These are phyloP conservation scores for Eubasilissa splendida DNA, from an alignment of 2,888 invertebrate genomes.

Conservation along the genomic window DNA sequence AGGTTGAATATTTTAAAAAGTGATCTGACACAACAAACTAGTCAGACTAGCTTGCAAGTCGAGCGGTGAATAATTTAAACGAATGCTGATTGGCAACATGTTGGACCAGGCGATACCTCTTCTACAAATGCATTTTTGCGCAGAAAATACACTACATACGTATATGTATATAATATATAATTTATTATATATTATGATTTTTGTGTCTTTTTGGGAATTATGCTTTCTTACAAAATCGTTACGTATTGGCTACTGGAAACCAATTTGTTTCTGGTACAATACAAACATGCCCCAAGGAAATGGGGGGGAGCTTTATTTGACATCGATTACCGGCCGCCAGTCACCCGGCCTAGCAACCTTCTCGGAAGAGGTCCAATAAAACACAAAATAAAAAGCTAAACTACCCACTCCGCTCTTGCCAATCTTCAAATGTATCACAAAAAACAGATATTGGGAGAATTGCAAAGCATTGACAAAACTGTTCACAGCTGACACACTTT, in stretches of 20 bases:
- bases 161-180: background rate
- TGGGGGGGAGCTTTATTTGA: conserved; percentile 41
- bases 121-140: too few species aligned
- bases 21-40: too few species aligned
- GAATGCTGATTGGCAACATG: too few species aligned
- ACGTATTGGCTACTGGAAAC: background rate
- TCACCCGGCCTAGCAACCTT: conserved; percentile 8
- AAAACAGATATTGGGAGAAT: too few species aligned
- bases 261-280: conserved; percentile 7
- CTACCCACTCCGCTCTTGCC: conserved; percentile 20
- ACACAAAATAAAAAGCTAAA: conserved; percentile 6
- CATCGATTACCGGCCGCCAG: conserved; percentile 44
- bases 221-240: background rate
- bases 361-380: conserved; percentile 18
- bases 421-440: background rate
- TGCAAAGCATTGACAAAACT: too few species aligned
- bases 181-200: too few species aligned
- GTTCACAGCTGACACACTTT: too few species aligned
- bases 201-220: background rate
- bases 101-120: too few species aligned
- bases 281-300: conserved; percentile 36
- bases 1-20: too few species aligned
- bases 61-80: too few species aligned
- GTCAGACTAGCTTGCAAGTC: too few species aligned
- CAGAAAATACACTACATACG: background rate